A percentile compares a stretch with the other conserved stretches of the same genome.
Evolutionary conservation across 2,113 vertebrate genomes (phyloP).

Genomic region (Nematolebias whitei): DNA sequence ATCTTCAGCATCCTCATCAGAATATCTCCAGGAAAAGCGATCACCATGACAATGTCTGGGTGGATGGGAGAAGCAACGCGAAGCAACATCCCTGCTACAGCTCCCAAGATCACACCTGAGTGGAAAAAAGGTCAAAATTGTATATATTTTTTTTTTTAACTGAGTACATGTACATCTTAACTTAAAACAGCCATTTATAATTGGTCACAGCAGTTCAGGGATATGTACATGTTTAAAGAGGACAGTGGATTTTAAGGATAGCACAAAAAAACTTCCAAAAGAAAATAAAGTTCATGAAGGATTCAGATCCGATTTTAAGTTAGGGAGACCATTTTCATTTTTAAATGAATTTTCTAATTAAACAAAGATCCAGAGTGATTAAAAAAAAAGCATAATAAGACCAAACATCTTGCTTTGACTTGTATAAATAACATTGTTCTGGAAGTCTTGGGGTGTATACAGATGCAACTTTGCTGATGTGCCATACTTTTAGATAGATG

Average conservation of each 20-base stretch:
- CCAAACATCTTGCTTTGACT: not conserved
- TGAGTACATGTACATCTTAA: not conserved
- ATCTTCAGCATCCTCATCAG: slow-evolving; percentile 99
- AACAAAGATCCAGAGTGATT: too few relatives aligned
- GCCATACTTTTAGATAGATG: not conserved
- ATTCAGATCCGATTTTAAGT: slow-evolving; percentile 45
- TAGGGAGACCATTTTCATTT: not conserved
- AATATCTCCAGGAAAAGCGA: slow-evolving; percentile 97
- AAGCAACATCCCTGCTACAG: slow-evolving; percentile 88
- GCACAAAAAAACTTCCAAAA: slow-evolving; percentile 39
- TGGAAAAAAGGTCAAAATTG: slow-evolving; percentile 7
- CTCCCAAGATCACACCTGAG: slow-evolving; percentile 94
- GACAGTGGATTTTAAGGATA: slow-evolving; percentile 28
- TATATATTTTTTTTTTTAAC: not conserved
- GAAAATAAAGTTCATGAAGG: slow-evolving; percentile 31
- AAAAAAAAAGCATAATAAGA: too few relatives aligned
- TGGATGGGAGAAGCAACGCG: slow-evolving; percentile 91
- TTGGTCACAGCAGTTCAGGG: too few relatives aligned
- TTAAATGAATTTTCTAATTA: not conserved
- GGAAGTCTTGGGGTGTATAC: not conserved
- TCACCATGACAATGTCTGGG: slow-evolving; percentile 95
- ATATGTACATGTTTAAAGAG: not conserved
- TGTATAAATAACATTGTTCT: not conserved
- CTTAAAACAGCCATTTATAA: not conserved
- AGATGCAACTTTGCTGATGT: not conserved